Evolutionary conservation across 2,797 vertebrate species (phyloP), one percentile per base, ranked within the genome.

Genomic region (Lagorchestes hirsutus): DNA sequence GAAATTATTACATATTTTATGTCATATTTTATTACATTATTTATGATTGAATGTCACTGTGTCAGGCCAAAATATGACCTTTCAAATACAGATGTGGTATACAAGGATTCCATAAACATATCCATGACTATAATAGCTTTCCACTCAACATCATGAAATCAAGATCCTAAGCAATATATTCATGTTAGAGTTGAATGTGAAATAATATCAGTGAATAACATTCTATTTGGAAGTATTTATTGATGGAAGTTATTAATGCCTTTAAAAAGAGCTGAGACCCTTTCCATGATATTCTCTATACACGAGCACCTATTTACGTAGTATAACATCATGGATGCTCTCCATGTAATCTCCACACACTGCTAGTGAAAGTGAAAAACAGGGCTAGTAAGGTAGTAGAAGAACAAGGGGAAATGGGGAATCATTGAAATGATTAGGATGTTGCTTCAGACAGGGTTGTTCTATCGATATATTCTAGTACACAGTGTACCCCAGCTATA

Each of bases 191-290:
- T 31, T 50, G 0, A 0, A 46, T 5, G 2, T 91, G 54, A 9
- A 9, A 52, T 24, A 18, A 24, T 34, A 2, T 5, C 0, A 16
- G 62, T 29, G 8, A 29, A 0, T 0, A 0, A 40, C 52, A 18
- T 0, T 18, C 54, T 52, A 74, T 90, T 22, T 28, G 22, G 62
- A 57, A 12, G 3, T 0, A 0, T 8, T n/a, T 59, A 10, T 0
- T 82, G 18, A 10, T n/a, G 34, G 57, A 34, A 0, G 3, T 3
- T 12, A 27, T 59, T 34, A 6, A 0, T 13, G 52, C 55, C 46
- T 92, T 90, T 58, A 16, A 12, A 9, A 54, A 92, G 55, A 50
- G 14, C 50, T 22, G 50, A 9, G 31, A 40, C 29, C 0, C 9
- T 24, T 50, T 50, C 91, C 13, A 54, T 40, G 50, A 58, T 55